Base-by-base conservation (phyloP, 2,797 vertebrate genomes). In the Epinephelus awoara region DNA sequence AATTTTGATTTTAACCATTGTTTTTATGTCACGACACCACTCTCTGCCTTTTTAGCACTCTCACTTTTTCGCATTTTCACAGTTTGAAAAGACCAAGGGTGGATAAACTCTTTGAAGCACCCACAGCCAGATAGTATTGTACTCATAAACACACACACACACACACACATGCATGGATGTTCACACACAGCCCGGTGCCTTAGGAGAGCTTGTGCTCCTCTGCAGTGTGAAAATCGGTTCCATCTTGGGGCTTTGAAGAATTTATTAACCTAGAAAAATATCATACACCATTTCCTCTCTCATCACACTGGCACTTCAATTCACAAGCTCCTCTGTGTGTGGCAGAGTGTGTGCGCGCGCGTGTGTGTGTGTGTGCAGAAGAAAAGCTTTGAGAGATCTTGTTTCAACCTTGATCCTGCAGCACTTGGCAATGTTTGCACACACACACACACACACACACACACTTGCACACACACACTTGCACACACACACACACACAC, bases 241-340 rank as follows among this genome's bases (percentile, higher is more conserved):
- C 63, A 72, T 85, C 67, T 75, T 54, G 54, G 62, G 47, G 49
- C 70, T 90, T 82, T 90, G 75, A 91, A 86, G 82, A 71, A 88
- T 90, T 88, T 91, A 87, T 90, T 86, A 92, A 87, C 85, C 84
- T 67, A 69, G 73, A 85, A 83, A 90, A 86, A 85, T 74, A 87
- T 83, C 64, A 69, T 55, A 68, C 71, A 81, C 58, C 51, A 81
- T 75, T 89, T 83, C 69, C 72, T 84, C 52, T 84, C 51, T 72
- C 46, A n/a, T 90, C 77, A 73, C 66, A 77, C 64, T 79, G 72
- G 72, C 74, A 73, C 77, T 84, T 83, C 58, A 80, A 52, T 82
- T 82, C 74, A 75, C 66, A 64, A 85, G 64, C 82, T 49, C 42
- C 47, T 78, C 46, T 80, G 65, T 80, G 75, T 86, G 73, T 75